Evolutionary conservation across 2,888 invertebrate genomes (phyloP).

Genomic region (Pseudoips prasinana): DNA sequence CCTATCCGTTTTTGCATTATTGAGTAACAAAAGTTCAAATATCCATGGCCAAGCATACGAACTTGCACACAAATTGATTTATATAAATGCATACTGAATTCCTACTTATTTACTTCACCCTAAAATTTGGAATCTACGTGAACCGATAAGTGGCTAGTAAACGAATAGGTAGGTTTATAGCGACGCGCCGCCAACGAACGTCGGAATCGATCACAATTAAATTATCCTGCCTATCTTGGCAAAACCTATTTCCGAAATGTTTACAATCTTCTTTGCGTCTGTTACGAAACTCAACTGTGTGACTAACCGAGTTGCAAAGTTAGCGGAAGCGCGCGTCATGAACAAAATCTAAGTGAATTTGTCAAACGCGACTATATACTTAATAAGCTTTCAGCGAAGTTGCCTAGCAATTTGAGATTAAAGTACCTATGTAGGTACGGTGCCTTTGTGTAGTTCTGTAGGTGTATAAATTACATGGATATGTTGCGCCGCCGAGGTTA

Average conservation of each 20-base stretch:
- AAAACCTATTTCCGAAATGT: conserved; percentile 48
- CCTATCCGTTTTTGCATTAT: too few species aligned
- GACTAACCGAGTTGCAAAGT: conserved; percentile 63
- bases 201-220: conserved; percentile 26
- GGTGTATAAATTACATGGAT: neutral
- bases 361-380: conserved; percentile 68
- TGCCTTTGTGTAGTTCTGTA: too few species aligned
- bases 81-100: too few species aligned
- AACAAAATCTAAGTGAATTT: conserved; percentile 76
- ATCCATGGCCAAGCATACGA: too few species aligned
- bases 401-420: conserved; percentile 46
- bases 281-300: conserved; percentile 40
- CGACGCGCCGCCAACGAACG: conserved; percentile 10
- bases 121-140: too few species aligned
- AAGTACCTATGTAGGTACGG: conserved; percentile 21
- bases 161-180: too few species aligned
- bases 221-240: conserved; percentile 34
- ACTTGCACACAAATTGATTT: too few species aligned
- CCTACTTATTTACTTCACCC: too few species aligned
- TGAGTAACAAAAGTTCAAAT: too few species aligned
- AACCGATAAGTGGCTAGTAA: too few species aligned
- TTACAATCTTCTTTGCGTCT: conserved; percentile 47
- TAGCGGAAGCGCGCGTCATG: conserved; percentile 57
- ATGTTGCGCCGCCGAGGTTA: conserved; percentile 12
- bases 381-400: conserved; percentile 67